Evolutionary conservation across 2,888 invertebrate species (phyloP).

Genomic region (Eupeodes luniger): DNA sequence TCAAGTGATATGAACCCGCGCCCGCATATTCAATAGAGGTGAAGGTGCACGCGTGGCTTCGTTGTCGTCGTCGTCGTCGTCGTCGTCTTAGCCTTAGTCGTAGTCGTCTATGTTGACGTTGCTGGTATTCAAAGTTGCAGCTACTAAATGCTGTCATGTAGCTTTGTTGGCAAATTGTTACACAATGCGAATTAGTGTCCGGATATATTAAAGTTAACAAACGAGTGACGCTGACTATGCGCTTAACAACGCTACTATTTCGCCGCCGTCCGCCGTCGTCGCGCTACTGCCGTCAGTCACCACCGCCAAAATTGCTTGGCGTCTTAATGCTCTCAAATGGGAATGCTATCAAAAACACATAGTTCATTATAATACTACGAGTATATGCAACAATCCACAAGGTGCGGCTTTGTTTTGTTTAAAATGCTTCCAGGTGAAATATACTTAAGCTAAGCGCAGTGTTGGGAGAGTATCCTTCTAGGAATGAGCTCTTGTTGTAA

Average conservation of each 20-base stretch:
- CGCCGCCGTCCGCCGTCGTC: too few relatives aligned
- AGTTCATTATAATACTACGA: neutral
- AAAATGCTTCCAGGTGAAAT: conserved; percentile 28
- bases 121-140: conserved; percentile 28
- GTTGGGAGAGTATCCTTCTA: conserved; percentile 42
- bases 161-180: conserved; percentile 76
- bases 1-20: conserved; percentile 66
- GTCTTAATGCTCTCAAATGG: conserved; percentile 49
- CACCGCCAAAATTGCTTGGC: conserved; percentile 40
- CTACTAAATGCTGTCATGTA: conserved; percentile 75
- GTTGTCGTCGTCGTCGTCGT: neutral
- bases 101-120: neutral
- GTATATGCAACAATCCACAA: neutral
- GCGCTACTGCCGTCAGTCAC: too few relatives aligned
- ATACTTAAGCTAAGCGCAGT: neutral
- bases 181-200: conserved; percentile 75
- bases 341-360: conserved; percentile 12
- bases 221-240: conserved; percentile 51
- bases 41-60: conserved; percentile 62
- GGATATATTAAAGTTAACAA: conserved; percentile 70
- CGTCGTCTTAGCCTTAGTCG: conserved; percentile 7
- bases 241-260: conserved; percentile 3
- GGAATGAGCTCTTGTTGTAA: neutral
- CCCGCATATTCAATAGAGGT: conserved; percentile 41
- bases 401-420: conserved; percentile 51